phyloP scores from a whole-genome alignment of 2,888 invertebrate species.

The Meloe dianella region DNA sequence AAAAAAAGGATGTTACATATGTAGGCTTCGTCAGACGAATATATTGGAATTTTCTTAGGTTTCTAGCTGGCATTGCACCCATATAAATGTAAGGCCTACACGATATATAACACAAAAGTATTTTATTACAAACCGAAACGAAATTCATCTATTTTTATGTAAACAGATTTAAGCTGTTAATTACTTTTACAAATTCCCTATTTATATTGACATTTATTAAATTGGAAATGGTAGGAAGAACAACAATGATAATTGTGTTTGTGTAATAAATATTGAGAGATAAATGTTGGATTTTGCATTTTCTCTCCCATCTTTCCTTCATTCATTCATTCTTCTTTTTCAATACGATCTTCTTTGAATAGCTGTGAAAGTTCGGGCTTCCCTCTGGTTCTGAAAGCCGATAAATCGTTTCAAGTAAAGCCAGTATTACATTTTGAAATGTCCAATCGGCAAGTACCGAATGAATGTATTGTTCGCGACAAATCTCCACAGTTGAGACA shows the following conservation, averaged over 20 bases:
- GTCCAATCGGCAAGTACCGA: slow-evolving; percentile 6
- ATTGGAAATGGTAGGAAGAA: neutral
- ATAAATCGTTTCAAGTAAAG: slow-evolving; percentile 11
- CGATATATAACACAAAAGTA: neutral
- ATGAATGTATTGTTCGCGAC: slow-evolving; percentile 11
- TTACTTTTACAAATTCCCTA: slow-evolving; percentile 1
- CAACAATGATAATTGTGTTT: neutral
- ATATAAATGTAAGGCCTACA: neutral
- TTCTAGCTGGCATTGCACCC: slow-evolving; percentile 1
- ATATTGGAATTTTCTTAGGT: slow-evolving; percentile 4
- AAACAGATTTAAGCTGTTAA: neutral
- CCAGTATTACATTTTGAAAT: slow-evolving; percentile 9
- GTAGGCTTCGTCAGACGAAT: neutral
- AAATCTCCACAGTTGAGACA: slow-evolving; percentile 9
- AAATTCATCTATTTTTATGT: neutral
- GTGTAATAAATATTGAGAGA: slow-evolving; percentile 8
- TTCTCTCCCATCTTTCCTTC: neutral
- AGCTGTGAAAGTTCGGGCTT: neutral
- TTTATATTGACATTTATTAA: neutral
- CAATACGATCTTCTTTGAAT: neutral
- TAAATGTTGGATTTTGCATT: slow-evolving; percentile 8
- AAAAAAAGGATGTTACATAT: neutral
- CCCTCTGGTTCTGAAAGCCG: neutral
- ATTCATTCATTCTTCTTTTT: neutral
- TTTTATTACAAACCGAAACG: slow-evolving; percentile 3